Conservation (phyloP, 2,888 invertebrate genomes). For the Pollenia amentaria region DNA sequence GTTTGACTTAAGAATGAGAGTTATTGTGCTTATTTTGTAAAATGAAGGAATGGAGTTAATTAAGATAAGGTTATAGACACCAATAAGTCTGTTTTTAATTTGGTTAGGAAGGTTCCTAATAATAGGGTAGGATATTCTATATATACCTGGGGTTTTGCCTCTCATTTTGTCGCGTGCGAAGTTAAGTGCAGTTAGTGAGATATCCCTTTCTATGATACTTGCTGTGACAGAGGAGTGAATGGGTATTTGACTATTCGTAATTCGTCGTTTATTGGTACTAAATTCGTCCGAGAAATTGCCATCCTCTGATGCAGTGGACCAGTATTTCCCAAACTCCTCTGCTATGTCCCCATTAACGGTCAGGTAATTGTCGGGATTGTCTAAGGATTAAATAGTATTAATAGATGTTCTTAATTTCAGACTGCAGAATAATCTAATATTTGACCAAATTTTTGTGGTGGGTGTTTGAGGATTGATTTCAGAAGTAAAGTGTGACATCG, state of each 20-base stretch:
- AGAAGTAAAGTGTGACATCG: slow-evolving; percentile 37
- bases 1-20: slow-evolving; percentile 65
- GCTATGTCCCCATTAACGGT: slow-evolving; percentile 4
- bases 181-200: background rate
- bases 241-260: too few relatives aligned
- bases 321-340: slow-evolving; percentile 8
- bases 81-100: too few relatives aligned
- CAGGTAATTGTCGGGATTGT: background rate
- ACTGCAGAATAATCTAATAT: slow-evolving; percentile 37
- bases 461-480: slow-evolving; percentile 48
- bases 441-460: slow-evolving; percentile 33
- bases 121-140: slow-evolving; percentile 61
- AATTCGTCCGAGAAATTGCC: slow-evolving; percentile 1
- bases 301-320: slow-evolving; percentile 5
- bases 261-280: background rate
- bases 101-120: slow-evolving; percentile 58
- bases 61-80: background rate
- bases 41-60: slow-evolving; percentile 60
- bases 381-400: background rate
- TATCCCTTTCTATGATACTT: background rate
- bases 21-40: slow-evolving; percentile 66
- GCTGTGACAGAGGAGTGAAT: background rate
- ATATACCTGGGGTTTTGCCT: slow-evolving; percentile 28
- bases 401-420: background rate
- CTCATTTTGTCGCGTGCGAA: background rate